These are phyloP conservation scores for Gallinago nigripennis DNA, from an alignment of 2,797 vertebrate genomes.

Conservation along the genomic window DNA sequence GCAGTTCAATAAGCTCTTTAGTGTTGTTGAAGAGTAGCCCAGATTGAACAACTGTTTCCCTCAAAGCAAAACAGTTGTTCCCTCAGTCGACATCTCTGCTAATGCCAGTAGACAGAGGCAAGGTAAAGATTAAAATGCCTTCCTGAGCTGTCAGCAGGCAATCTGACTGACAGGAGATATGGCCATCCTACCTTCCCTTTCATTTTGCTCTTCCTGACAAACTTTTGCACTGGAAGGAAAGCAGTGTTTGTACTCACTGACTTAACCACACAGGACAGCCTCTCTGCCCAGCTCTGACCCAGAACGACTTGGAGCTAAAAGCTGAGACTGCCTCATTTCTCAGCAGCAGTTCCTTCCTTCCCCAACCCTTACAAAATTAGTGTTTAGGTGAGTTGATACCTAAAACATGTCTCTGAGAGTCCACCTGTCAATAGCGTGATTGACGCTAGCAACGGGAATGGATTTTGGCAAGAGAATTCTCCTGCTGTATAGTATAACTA, in stretches of 20 bases:
- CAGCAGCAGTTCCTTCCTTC: background rate
- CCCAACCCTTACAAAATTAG: background rate
- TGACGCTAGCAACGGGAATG: background rate
- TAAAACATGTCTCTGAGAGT: background rate
- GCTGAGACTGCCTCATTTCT: background rate
- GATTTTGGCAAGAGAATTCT: background rate
- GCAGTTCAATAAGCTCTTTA: background rate
- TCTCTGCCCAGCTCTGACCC: background rate
- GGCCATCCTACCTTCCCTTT: background rate
- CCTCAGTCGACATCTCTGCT: background rate
- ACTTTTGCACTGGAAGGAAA: background rate
- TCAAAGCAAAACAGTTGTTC: background rate
- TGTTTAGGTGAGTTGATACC: accelerated
- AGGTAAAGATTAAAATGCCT: conserved; percentile 3
- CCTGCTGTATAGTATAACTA: background rate
- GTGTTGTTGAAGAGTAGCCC: background rate
- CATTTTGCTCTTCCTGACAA: background rate
- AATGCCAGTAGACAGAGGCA: background rate
- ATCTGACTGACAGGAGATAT: background rate
- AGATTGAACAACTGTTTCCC: background rate
- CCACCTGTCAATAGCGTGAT: background rate
- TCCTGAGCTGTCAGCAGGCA: background rate
- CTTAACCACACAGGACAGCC: background rate
- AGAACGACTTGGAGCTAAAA: background rate
- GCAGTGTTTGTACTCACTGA: background rate